Conservation (phyloP, 1,140 invertebrate genomes). For the Dendroctonus ponderosae region DNA sequence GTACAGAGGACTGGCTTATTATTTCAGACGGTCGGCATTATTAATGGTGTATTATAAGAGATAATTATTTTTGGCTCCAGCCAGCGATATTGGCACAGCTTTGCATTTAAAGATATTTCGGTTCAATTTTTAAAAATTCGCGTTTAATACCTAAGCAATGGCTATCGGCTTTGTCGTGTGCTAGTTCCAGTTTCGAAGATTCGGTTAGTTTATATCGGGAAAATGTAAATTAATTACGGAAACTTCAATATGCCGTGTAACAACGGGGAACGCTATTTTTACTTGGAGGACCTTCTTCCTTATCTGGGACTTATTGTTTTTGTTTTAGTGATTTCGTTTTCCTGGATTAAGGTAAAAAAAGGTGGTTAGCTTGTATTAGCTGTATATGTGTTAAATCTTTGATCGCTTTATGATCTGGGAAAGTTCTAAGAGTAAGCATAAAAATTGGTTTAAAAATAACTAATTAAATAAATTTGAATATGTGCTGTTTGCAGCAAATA, state of each 20-base stretch:
- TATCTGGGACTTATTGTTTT: conserved; percentile 26
- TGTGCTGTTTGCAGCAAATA: too few species aligned
- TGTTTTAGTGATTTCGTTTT: conserved; percentile 9
- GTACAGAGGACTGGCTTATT: background rate
- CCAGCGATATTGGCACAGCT: conserved; percentile 27
- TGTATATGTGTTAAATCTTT: too few species aligned
- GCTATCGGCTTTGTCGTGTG: background rate
- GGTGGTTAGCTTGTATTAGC: too few species aligned
- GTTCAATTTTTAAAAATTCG: conserved; percentile 19
- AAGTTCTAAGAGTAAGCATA: too few species aligned
- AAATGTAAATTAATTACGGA: background rate
- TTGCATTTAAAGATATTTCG: conserved; percentile 27
- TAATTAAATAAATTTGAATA: too few species aligned
- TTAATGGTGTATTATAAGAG: conserved; percentile 22
- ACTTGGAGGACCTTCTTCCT: conserved; percentile 19
- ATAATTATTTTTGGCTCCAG: conserved; percentile 29
- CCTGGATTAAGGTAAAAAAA: conserved; percentile 21
- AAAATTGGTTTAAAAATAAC: too few species aligned
- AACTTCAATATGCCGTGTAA: conserved; percentile 17
- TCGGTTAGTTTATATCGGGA: background rate
- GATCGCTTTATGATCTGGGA: too few species aligned
- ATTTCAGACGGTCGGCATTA: conserved; percentile 16
- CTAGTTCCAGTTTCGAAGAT: background rate
- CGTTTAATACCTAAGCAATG: conserved; percentile 7
- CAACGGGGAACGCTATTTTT: conserved; percentile 10